These are phyloP conservation scores for Dipodomys ordii DNA, from an alignment of 2,113 vertebrate genomes.

Conservation along the genomic window DNA sequence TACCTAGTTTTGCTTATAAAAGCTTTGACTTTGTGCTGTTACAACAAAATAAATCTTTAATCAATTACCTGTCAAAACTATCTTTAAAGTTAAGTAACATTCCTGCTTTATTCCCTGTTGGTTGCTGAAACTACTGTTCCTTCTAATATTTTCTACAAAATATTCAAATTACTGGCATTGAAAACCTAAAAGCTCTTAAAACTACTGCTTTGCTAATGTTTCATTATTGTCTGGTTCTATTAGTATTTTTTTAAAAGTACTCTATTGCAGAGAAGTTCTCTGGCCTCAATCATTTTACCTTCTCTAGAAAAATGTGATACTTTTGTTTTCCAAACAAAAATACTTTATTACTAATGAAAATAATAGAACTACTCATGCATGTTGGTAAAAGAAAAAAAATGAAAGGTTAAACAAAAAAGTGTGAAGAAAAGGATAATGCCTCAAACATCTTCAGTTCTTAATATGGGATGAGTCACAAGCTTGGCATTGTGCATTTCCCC, in stretches of 20 bases:
- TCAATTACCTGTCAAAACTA: not conserved
- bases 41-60: constrained; percentile 14
- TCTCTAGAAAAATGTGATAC: not conserved
- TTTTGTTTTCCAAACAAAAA: constrained; percentile 45
- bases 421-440: not conserved
- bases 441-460: not conserved
- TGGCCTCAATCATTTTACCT: constrained; percentile 32
- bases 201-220: not conserved
- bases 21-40: not conserved
- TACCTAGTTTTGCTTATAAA: constrained; percentile 35
- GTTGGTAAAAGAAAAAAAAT: not conserved
- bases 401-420: not conserved
- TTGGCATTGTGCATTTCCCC: not conserved
- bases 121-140: constrained; percentile 21
- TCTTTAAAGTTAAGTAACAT: not conserved
- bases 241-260: not conserved
- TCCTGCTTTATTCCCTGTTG: not conserved
- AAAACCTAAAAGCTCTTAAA: constrained; percentile 39
- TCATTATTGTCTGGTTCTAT: not conserved
- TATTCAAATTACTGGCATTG: not conserved
- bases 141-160: constrained; percentile 42
- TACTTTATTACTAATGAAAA: constrained; percentile 38
- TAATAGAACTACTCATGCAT: not conserved
- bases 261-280: constrained; percentile 32
- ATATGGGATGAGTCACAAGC: not conserved